Base-by-base conservation (phyloP, 1,140 invertebrate genomes). In the Yoshiicerus persimilis region DNA sequence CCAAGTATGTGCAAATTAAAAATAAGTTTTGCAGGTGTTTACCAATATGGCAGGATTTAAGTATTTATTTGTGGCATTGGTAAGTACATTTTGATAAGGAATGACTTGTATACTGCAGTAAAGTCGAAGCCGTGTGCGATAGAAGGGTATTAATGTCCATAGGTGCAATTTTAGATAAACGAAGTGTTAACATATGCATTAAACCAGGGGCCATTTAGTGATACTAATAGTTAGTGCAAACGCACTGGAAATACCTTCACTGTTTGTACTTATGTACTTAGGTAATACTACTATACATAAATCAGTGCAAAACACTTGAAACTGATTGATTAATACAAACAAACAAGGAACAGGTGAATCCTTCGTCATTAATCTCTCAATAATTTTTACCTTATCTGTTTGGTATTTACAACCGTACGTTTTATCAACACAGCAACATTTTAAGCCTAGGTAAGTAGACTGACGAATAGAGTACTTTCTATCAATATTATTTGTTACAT, bases 261-360 rank as follows among this genome's bases (percentile, higher is more conserved):
- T 56, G 16, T 56, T n/a, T 16, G 2, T 11, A 41, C 39, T 47
- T n/a, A 56, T 5, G 13, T n/a, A 13, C 2, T 41, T 41, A 41
- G 39, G 9, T 41, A 41, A 41, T 41, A 13, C 2, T 11, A 41
- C 16, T 9, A 41, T 8, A 11, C 39, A 56, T n/a, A 56, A 56
- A 56, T 6, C 13, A 80, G 75, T 80, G 75, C 75, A 80, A 80
- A 80, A 34, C 75, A 36, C 75, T 80, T 80, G 16, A 80, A 80
- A 80, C 20, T 77, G 32, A 80, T n/a, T 80, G 75, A 80, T n/a
- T 80, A 34, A 80, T 25, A 36, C 30, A 80, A 80, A 80, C 75
- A 80, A 80, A 80, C 75, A 80, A 80, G 20, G 75, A 80, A 80
- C 75, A 80, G 75, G 75, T 80, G 75, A 80, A 80, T 80, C 75